phyloP scores from a whole-genome alignment of 2,888 invertebrate species.

The Troglohyphantes excavatus region DNA sequence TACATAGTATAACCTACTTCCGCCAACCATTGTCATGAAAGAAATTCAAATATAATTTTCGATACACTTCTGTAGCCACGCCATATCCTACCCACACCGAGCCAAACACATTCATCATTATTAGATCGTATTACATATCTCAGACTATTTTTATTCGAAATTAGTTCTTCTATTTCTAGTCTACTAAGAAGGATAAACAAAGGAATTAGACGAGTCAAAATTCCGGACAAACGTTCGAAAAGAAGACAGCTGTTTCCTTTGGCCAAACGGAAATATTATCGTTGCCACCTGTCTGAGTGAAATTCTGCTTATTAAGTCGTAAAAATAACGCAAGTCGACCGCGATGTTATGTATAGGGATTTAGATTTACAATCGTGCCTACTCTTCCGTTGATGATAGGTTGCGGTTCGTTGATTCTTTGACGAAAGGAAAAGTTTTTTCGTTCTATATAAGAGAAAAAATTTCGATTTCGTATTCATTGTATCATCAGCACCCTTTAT shows the following conservation, averaged over 20 bases:
- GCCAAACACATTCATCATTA: neutral
- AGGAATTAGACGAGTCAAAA: neutral
- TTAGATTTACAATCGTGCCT: slow-evolving; percentile 30
- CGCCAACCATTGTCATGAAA: neutral
- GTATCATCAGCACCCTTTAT: neutral
- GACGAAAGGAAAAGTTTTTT: slow-evolving; percentile 24
- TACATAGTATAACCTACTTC: neutral
- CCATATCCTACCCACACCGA: neutral
- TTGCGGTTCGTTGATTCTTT: slow-evolving; percentile 19
- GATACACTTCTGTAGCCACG: neutral
- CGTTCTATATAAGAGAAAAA: slow-evolving; percentile 31
- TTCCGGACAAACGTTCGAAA: neutral
- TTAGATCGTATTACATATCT: neutral
- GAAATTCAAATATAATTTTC: neutral
- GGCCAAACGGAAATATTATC: neutral
- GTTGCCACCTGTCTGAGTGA: neutral
- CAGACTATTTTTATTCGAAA: neutral
- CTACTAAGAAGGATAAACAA: neutral
- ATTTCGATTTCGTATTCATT: neutral
- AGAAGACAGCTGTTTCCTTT: neutral
- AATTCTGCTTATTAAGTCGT: neutral
- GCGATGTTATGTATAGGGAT: slow-evolving; percentile 27
- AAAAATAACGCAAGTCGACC: slow-evolving; percentile 42
- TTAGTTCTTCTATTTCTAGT: neutral
- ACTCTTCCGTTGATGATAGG: slow-evolving; percentile 48